Base-by-base conservation (phyloP, 2,113 vertebrate genomes). In the Grammomys dolichurus region DNA sequence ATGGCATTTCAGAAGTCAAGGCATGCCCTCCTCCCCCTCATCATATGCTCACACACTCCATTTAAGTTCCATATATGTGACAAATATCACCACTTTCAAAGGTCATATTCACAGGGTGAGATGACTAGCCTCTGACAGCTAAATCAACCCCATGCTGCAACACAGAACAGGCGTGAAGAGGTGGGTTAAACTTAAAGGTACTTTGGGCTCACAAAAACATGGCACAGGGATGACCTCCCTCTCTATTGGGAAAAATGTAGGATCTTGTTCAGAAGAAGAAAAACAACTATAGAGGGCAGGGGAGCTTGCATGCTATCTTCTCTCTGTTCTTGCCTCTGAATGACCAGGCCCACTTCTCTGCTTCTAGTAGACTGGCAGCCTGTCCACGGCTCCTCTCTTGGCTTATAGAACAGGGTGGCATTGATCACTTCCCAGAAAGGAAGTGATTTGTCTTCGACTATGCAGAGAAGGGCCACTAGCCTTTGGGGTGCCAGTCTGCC, bases 1-100 rank as follows among this genome's bases (percentile, higher is more conserved):
- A 58, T 96, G 82, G 40, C 78, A 84, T 87, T 95, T 93, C 63
- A 89, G 67, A 86, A 93, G 24, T 84, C 86, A 90, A 92, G 40
- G 7, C 84, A 22, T 77, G 46, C 31, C 81, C 87, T 93, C 72
- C 85, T 87, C 72, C 70, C 28, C 69, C 51, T 85, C 40, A 77
- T 81, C 75, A 3, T 46, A 22, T 76, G 26, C 86, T 87, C 67
- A 0, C 43, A 17, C 40, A 31, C 36, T 65, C 28, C 51, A 63
- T n/a, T 81, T 56, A 86, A 40, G 48, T 54, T 81, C 43, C 28
- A 36, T 77, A 4, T 80, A 54, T 0, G 3, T 90, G 93, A 91
- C 88, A 92, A 56, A 67, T 87, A 85, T 51, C 28, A 87, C 26
- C 54, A 65, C 36, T 95, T 95, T 76, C 75, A 51, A 85, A 92